phyloP scores from a whole-genome alignment of 2,113 vertebrate genomes.

The Cairina moschata region DNA sequence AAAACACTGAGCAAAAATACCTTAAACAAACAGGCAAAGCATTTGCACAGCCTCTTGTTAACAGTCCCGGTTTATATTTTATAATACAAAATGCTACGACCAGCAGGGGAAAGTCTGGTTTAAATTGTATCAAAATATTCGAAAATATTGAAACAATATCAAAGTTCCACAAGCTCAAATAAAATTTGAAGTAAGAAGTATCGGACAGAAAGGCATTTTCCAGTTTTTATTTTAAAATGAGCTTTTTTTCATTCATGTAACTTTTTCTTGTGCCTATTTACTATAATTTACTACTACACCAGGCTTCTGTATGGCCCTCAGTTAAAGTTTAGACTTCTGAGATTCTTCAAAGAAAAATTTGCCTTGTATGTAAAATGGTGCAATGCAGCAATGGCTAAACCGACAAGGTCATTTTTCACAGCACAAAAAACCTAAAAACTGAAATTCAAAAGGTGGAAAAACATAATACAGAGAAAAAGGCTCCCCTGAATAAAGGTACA shows the following conservation, averaged over 20 bases:
- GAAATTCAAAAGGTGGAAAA: constrained; percentile 72
- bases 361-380: constrained; percentile 94
- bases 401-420: constrained; percentile 92
- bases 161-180: constrained; percentile 67
- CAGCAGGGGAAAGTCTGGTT: constrained; percentile 55
- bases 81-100: constrained; percentile 41
- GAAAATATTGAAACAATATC: constrained; percentile 74
- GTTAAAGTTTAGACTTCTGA: constrained; percentile 80
- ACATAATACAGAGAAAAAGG: constrained; percentile 62
- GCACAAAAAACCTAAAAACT: constrained; percentile 76
- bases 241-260: constrained; percentile 84
- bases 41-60: constrained; percentile 40
- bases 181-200: constrained; percentile 73
- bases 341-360: constrained; percentile 84
- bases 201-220: constrained; percentile 63
- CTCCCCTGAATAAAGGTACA: constrained; percentile 77
- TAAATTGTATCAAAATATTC: constrained; percentile 77
- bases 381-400: constrained; percentile 94
- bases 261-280: constrained; percentile 82
- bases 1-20: constrained; percentile 45
- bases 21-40: constrained; percentile 29
- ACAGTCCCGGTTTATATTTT: constrained; percentile 44
- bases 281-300: constrained; percentile 83
- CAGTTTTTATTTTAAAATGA: constrained; percentile 78
- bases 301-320: constrained; percentile 82